These are phyloP conservation scores for Cheumatopsyche charites DNA, from an alignment of 1,140 invertebrate species.

Conservation along the genomic window DNA sequence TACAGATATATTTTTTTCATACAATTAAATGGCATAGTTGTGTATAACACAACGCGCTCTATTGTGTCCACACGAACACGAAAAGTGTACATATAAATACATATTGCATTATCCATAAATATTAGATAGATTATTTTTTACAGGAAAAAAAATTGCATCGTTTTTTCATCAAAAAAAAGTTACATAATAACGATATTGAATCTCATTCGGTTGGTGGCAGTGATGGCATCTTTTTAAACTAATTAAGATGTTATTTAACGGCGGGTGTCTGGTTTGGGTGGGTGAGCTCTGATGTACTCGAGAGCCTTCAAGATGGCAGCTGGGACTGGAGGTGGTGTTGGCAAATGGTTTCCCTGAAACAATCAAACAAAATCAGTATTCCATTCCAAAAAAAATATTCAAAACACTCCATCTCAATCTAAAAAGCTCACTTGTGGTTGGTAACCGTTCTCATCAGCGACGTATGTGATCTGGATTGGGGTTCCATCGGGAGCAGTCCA, in stretches of 20 bases:
- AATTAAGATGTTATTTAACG: conserved; percentile 20
- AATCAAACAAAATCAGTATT: too few relatives aligned
- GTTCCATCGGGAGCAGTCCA: conserved; percentile 64
- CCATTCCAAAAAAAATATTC: conserved; percentile 8
- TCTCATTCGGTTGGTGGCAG: conserved; percentile 15
- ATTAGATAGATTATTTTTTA: background rate
- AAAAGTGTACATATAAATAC: conserved; percentile 4
- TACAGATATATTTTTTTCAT: conserved; percentile 20
- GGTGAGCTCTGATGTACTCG: conserved; percentile 52
- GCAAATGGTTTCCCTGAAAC: conserved; percentile 61
- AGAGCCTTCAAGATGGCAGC: conserved; percentile 62
- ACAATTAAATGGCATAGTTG: background rate
- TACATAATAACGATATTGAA: too few relatives aligned
- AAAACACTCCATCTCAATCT: background rate
- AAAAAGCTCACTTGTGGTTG: conserved; percentile 56
- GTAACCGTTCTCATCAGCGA: conserved; percentile 66
- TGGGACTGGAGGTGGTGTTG: conserved; percentile 67
- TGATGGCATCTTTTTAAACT: background rate
- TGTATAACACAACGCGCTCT: conserved; percentile 33
- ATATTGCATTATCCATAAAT: background rate
- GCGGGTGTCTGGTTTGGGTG: conserved; percentile 36
- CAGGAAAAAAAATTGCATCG: background rate
- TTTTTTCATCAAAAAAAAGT: background rate
- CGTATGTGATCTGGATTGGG: conserved; percentile 57
- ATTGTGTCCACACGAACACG: background rate